These are phyloP conservation scores for Tragelaphus imberbis DNA, from an alignment of 2,113 vertebrate genomes.

Conservation along the genomic window DNA sequence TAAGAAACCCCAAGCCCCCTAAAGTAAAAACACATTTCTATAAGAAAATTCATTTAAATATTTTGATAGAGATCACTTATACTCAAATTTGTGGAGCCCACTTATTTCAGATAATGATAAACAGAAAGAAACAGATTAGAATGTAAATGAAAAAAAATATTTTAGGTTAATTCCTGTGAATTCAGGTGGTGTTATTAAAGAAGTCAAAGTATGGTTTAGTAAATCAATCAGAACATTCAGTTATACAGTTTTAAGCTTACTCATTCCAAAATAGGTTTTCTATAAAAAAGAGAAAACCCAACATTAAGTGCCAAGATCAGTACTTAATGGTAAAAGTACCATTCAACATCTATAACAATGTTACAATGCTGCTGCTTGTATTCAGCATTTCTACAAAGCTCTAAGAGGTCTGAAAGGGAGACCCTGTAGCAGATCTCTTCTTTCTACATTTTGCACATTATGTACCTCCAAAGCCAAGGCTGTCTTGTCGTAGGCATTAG, in stretches of 20 bases:
- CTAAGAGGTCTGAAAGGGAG: conserved; percentile 77
- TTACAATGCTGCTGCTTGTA: conserved; percentile 71
- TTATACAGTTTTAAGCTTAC: conserved; percentile 48
- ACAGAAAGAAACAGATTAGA: conserved; percentile 52
- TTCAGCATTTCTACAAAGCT: conserved; percentile 77
- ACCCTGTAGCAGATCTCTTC: conserved; percentile 81
- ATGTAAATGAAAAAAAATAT: conserved; percentile 37
- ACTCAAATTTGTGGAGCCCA: conserved; percentile 7
- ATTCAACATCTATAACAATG: conserved; percentile 56
- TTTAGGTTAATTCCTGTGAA: conserved; percentile 75
- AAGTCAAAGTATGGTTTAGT: conserved; percentile 66
- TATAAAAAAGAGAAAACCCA: conserved; percentile 53
- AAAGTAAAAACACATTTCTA: conserved; percentile 19
- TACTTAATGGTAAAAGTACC: conserved; percentile 55
- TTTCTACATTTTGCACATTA: conserved; percentile 82
- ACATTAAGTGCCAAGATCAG: conserved; percentile 66
- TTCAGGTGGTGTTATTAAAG: conserved; percentile 64
- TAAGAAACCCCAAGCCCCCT: not conserved
- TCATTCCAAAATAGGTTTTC: conserved; percentile 67
- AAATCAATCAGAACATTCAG: conserved; percentile 70
- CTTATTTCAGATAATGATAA: conserved; percentile 42
- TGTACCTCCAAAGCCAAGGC: conserved; percentile 99
- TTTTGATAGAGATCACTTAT: conserved; percentile 3
- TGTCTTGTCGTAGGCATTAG: conserved; percentile 99
- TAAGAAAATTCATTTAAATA: conserved; percentile 14